These are phyloP conservation scores for Hassar affinis DNA, from an alignment of 2,113 vertebrate species.

Conservation along the genomic window DNA sequence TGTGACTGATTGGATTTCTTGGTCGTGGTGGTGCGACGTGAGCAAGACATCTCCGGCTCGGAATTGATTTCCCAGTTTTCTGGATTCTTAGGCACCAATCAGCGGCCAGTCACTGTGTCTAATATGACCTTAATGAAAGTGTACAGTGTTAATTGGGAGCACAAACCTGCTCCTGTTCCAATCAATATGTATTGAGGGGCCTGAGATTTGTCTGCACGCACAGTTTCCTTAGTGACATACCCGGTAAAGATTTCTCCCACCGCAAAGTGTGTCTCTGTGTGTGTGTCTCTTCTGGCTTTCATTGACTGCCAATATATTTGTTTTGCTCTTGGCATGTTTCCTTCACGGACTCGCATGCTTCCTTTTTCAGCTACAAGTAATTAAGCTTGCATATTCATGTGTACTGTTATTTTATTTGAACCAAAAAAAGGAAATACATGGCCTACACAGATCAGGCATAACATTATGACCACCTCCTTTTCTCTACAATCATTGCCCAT, in stretches of 20 bases:
- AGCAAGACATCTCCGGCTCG: conserved; percentile 29
- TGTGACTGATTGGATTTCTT: conserved; percentile 31
- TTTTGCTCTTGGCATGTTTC: conserved; percentile 37
- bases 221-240: conserved; percentile 37
- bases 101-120: conserved; percentile 47
- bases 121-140: conserved; percentile 56
- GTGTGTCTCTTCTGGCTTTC: conserved; percentile 15
- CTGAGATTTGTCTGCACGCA: conserved; percentile 29
- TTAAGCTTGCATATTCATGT: conserved; percentile 21
- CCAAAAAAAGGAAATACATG: too few species aligned
- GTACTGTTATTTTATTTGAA: too few species aligned
- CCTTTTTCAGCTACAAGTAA: conserved; percentile 9
- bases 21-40: conserved; percentile 22
- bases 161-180: conserved; percentile 41
- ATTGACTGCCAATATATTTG: conserved; percentile 42
- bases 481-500: too few species aligned
- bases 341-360: conserved; percentile 26
- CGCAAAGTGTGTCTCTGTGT: not conserved
- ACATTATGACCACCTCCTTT: too few species aligned
- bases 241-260: conserved; percentile 45
- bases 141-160: conserved; percentile 55
- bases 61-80: conserved; percentile 52
- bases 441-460: too few species aligned
- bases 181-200: conserved; percentile 47
- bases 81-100: conserved; percentile 51